A percentile compares a stretch with the other conserved stretches of the same genome.
These are phyloP conservation scores for Periophthalmus modestus DNA, from an alignment of 2,113 vertebrate genomes.

Conservation along the genomic window DNA sequence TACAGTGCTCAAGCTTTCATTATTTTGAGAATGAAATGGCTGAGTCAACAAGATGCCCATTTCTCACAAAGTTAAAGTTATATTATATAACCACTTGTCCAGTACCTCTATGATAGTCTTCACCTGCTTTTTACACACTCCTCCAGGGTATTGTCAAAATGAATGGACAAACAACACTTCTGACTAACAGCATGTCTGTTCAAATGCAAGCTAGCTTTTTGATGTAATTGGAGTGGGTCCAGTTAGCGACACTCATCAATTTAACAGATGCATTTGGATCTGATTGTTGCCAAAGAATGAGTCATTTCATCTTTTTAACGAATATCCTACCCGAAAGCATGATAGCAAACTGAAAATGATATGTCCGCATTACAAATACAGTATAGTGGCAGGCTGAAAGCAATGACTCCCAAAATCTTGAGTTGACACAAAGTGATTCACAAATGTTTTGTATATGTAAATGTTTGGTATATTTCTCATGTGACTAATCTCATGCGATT, in stretches of 20 bases:
- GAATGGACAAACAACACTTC: conserved; percentile 6
- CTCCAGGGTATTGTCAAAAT: conserved; percentile 1
- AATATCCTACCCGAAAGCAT: neutral
- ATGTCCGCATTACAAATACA: neutral
- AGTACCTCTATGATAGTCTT: conserved; percentile 11
- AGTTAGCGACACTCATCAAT: neutral
- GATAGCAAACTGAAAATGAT: neutral
- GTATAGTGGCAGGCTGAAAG: neutral
- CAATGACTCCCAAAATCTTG: no score
- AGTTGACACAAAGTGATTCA: no score
- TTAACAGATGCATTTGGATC: conserved; percentile 2
- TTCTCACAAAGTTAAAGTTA: conserved; percentile 10
- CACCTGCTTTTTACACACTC: conserved; percentile 5
- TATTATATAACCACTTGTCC: conserved; percentile 24
- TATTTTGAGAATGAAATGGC: conserved; percentile 64
- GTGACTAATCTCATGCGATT: no score
- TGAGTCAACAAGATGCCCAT: conserved; percentile 23
- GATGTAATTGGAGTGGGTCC: neutral
- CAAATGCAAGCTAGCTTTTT: neutral
- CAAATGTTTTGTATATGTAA: no score
- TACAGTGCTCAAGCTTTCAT: conserved; percentile 55
- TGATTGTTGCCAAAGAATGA: neutral
- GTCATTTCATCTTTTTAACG: neutral
- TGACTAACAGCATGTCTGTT: neutral
- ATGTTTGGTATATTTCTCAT: no score